These are phyloP conservation scores for Diadophis punctatus DNA, from an alignment of 2,113 vertebrate species.

Conservation along the genomic window DNA sequence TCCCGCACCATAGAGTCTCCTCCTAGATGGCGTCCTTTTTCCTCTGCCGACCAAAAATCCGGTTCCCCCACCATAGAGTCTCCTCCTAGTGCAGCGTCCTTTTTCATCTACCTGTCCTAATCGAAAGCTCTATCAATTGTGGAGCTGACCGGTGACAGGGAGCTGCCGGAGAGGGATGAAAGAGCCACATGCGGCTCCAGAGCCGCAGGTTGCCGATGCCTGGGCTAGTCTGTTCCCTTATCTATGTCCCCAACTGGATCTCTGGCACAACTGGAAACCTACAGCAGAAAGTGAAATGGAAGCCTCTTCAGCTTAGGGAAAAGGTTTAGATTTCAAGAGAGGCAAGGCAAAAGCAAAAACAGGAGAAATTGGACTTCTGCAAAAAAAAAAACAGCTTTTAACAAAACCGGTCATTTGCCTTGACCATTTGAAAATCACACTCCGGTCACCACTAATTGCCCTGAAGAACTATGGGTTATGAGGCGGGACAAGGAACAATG, in stretches of 20 bases:
- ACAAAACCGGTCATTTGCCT: not conserved
- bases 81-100: too few relatives aligned
- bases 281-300: not conserved
- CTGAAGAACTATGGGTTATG: not conserved
- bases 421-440: not conserved
- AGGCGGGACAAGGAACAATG: too few relatives aligned
- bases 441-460: not conserved
- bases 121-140: too few relatives aligned
- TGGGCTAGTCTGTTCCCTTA: not conserved
- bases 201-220: too few relatives aligned
- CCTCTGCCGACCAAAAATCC: too few relatives aligned
- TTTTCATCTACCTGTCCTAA: too few relatives aligned
- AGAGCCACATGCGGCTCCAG: too few relatives aligned
- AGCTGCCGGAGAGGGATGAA: too few relatives aligned
- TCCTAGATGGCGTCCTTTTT: too few relatives aligned
- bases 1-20: too few relatives aligned
- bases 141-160: too few relatives aligned
- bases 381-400: not conserved
- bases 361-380: not conserved
- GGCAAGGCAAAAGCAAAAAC: not conserved
- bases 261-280: not conserved
- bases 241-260: not conserved
- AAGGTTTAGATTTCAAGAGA: not conserved
- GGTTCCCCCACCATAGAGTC: too few relatives aligned
- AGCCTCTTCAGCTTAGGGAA: not conserved